These are phyloP conservation scores for Glomeris marginata DNA, from an alignment of 2,888 invertebrate species.

Conservation along the genomic window DNA sequence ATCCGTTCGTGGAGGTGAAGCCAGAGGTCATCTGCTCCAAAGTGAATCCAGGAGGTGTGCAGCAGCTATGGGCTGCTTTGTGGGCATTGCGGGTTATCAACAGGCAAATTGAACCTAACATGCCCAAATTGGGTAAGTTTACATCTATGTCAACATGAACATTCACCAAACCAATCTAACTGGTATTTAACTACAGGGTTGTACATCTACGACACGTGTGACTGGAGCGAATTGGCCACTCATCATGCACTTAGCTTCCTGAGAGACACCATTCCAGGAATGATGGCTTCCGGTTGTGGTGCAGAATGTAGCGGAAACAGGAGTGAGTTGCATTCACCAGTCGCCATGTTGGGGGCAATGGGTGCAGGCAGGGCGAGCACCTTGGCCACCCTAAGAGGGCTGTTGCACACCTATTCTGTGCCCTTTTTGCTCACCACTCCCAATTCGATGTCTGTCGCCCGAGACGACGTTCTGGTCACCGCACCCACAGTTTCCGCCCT, in stretches of 20 bases:
- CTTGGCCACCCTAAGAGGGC: background rate
- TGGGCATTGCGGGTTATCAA: slow-evolving; percentile 27
- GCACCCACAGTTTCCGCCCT: slow-evolving; percentile 10
- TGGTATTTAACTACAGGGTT: background rate
- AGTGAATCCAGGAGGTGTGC: slow-evolving; percentile 22
- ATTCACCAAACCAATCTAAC: background rate
- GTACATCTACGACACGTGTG: slow-evolving; percentile 7
- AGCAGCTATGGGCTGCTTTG: slow-evolving; percentile 24
- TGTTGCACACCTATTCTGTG: slow-evolving; percentile 7
- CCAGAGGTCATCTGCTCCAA: slow-evolving; percentile 15
- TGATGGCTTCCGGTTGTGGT: no score
- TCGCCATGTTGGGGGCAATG: no score
- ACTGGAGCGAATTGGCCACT: no score
- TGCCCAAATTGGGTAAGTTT: slow-evolving; percentile 22
- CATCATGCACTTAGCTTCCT: no score
- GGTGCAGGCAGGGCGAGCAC: no score
- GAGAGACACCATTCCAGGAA: no score
- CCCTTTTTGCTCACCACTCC: slow-evolving; percentile 6
- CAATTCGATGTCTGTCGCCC: slow-evolving; percentile 3
- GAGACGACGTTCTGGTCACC: slow-evolving; percentile 7
- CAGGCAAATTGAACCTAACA: slow-evolving; percentile 24
- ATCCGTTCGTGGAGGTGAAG: no score
- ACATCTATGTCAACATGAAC: background rate
- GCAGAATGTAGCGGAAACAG: no score
- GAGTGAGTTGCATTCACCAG: no score